These are phyloP conservation scores for Alcedo atthis DNA, from an alignment of 2,797 vertebrate genomes.

Conservation along the genomic window DNA sequence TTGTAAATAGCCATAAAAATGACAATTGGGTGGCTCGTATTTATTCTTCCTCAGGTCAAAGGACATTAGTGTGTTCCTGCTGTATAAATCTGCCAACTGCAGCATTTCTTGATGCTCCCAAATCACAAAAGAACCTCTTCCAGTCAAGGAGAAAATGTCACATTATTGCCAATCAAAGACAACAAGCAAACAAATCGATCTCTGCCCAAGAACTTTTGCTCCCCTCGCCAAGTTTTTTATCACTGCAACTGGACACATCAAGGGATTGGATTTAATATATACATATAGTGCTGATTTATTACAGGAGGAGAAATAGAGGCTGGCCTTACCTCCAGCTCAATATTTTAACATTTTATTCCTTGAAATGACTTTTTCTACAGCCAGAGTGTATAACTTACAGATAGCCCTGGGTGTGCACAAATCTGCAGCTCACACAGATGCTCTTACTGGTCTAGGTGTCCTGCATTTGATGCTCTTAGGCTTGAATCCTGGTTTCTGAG, in stretches of 20 bases:
- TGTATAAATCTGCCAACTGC: constrained; percentile 72
- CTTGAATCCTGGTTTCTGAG: neutral
- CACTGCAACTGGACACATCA: constrained; percentile 50
- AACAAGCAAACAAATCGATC: constrained; percentile 24
- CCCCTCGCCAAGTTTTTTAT: constrained; percentile 54
- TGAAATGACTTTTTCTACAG: constrained; percentile 11
- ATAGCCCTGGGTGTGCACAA: neutral
- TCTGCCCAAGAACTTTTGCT: constrained; percentile 2
- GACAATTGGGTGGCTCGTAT: constrained; percentile 78
- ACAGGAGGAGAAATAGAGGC: constrained; percentile 23
- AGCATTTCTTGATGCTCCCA: constrained; percentile 42
- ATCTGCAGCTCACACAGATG: neutral
- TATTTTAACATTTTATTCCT: constrained; percentile 45
- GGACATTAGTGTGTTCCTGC: constrained; percentile 70
- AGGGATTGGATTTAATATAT: constrained; percentile 48
- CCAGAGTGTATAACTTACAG: neutral
- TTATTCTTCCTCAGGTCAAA: constrained; percentile 78
- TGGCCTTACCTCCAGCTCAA: constrained; percentile 43
- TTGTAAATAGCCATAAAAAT: constrained; percentile 82
- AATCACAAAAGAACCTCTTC: constrained; percentile 55
- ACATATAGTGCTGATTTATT: constrained; percentile 53
- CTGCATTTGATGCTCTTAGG: neutral
- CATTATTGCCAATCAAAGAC: constrained; percentile 34
- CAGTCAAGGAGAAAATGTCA: constrained; percentile 30
- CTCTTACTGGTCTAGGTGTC: neutral